Evolutionary conservation across 2,888 invertebrate species (phyloP).

Genomic region (Phengaris alcon): DNA sequence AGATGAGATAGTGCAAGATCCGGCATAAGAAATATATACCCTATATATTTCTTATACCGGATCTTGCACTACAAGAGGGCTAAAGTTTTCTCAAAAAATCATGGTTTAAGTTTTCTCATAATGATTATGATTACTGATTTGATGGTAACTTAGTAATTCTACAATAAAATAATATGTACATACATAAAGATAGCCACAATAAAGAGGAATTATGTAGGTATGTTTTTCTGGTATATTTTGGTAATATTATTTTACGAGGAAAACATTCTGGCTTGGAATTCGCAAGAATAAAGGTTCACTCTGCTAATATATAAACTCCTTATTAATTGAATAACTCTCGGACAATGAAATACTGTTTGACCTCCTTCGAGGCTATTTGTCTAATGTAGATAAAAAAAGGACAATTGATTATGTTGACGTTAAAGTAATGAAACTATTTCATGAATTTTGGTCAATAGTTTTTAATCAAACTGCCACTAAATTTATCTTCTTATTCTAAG

Average conservation of each 20-base stretch:
- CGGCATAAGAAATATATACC: too few species aligned
- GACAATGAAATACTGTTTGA: background rate
- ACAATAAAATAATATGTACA: too few species aligned
- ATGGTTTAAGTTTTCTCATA: too few species aligned
- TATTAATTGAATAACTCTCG: background rate
- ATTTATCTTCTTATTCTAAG: background rate
- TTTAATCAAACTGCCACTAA: background rate
- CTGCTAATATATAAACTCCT: background rate
- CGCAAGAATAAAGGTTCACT: background rate
- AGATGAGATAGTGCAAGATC: too few species aligned
- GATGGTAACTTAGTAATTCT: too few species aligned
- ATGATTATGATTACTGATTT: too few species aligned
- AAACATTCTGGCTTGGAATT: background rate
- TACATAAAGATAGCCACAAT: too few species aligned
- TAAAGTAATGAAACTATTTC: slow-evolving; percentile 1
- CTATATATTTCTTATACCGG: too few species aligned
- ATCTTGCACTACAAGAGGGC: too few species aligned
- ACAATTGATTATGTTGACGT: background rate
- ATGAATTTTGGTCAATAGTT: background rate
- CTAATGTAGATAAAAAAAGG: background rate
- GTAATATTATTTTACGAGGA: background rate
- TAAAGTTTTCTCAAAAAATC: too few species aligned
- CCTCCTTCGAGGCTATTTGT: background rate
- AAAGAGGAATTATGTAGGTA: background rate
- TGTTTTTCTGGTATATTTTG: background rate